These are phyloP conservation scores for Aegypius monachus DNA, from an alignment of 2,113 vertebrate species.

Conservation along the genomic window DNA sequence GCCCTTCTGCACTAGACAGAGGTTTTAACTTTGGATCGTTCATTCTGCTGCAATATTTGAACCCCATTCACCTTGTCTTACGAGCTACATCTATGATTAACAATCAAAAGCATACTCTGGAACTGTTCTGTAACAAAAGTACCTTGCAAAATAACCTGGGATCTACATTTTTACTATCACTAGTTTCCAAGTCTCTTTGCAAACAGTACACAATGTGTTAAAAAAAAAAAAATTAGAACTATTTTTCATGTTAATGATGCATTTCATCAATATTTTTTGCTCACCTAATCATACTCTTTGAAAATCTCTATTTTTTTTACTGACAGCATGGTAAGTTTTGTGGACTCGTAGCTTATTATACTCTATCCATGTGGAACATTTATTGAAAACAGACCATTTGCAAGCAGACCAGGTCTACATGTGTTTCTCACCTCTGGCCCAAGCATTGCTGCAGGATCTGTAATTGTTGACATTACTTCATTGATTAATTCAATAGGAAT, in stretches of 20 bases:
- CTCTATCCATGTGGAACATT: background rate
- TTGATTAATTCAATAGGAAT: slow-evolving; percentile 96
- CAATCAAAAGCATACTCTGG: background rate
- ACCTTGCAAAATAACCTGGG: background rate
- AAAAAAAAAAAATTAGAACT: background rate
- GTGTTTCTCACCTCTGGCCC: slow-evolving; percentile 82
- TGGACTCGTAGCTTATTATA: background rate
- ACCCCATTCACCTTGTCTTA: background rate
- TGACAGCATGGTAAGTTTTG: background rate
- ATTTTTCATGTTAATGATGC: background rate
- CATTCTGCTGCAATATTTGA: background rate
- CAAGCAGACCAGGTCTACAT: background rate
- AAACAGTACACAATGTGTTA: background rate
- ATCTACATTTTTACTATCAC: background rate
- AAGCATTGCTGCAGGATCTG: slow-evolving; percentile 89
- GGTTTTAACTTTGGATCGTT: background rate
- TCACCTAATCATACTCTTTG: background rate
- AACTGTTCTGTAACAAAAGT: background rate
- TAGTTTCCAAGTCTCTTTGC: background rate
- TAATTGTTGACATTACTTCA: slow-evolving; percentile 98
- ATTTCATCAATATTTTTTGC: background rate
- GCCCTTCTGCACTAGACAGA: background rate
- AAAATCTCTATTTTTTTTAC: background rate
- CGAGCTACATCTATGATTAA: background rate
- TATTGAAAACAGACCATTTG: background rate